Base-by-base conservation (phyloP, 2,888 invertebrate species). In the Tryphoninae sp. region DNA sequence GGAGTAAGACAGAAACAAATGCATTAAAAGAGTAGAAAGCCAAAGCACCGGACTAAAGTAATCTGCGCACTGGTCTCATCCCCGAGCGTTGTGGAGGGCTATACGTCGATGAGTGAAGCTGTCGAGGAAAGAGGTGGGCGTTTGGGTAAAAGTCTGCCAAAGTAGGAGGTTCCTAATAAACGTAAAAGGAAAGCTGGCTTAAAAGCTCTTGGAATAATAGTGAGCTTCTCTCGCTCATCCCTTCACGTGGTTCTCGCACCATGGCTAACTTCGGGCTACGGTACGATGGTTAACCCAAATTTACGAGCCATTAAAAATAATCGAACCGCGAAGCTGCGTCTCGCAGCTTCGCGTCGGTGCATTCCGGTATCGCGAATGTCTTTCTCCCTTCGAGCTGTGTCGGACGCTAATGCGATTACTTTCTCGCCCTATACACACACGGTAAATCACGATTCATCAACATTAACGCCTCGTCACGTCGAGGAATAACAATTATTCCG, bases 161-260 rank as follows among this genome's bases (percentile, higher is more conserved):
- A 85, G 86, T 86, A 79, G 86, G 87, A 87, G 87, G 86, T 86
- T 89, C 87, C 88, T 88, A 89, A 89, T 89, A 85, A 89, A 87
- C 88, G 88, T 89, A 88, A 88, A 86, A 86, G 89, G 86, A 81
- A 87, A 87, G 86, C 86, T 84, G 86, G 84, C 87, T 87, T 88
- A 87, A 89, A 89, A 89, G 88, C 86, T 87, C 87, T 84, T 85
- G 84, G 86, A 87, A 87, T 89, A 89, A 89, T 87, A 86, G 86
- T 81, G 85, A 85, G 84, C 84, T 84, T 86, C 82, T 84, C 83
- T 74, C 72, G 19, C 78, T 61, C 62, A 59, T 64, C 73, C 73
- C 49, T 71, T 53, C 42, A 40, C 51, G 53, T 58, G 69, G 33
- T 58, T 68, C 49, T 72, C 69, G 74, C 71, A 51, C 75, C 78